A percentile compares a stretch with the other conserved stretches of the same genome.
Conservation (phyloP, 37 sponge, comb jelly and placozoan genomes). For the Mnemiopsis leidyi region DNA sequence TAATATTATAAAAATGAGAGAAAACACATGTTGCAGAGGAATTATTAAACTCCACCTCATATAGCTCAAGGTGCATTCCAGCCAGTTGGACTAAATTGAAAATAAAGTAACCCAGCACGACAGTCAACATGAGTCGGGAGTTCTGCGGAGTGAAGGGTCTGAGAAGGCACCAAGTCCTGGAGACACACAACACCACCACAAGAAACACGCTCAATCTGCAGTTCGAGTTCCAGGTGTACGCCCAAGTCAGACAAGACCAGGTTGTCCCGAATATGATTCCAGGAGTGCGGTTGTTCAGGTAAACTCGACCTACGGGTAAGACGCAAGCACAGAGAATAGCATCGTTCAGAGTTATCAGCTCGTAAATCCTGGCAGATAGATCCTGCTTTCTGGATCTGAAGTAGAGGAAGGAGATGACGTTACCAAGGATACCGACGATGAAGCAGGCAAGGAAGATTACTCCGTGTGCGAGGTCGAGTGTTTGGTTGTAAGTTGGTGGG, state of each 20-base stretch:
- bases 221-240: not conserved
- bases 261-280: not conserved
- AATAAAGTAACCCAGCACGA: not conserved
- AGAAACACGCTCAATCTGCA: not conserved
- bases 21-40: not conserved
- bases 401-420: not conserved
- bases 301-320: not conserved
- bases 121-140: not conserved
- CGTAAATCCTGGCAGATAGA: not conserved
- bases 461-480: not conserved
- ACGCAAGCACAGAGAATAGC: not conserved
- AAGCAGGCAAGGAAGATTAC: not conserved
- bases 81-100: not conserved
- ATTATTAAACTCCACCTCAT: not conserved
- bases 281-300: not conserved
- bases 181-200: not conserved
- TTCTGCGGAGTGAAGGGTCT: not conserved
- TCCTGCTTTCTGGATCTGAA: not conserved
- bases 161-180: conserved; percentile 3
- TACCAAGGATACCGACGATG: not conserved
- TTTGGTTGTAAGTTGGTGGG: not conserved
- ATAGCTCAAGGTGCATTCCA: not conserved
- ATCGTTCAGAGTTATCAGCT: not conserved
- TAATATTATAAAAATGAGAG: not conserved
- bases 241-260: not conserved